phyloP scores from a whole-genome alignment of 30 jellyfish, hydroid and myxozoan species.

The Turritopsis dohrnii region DNA sequence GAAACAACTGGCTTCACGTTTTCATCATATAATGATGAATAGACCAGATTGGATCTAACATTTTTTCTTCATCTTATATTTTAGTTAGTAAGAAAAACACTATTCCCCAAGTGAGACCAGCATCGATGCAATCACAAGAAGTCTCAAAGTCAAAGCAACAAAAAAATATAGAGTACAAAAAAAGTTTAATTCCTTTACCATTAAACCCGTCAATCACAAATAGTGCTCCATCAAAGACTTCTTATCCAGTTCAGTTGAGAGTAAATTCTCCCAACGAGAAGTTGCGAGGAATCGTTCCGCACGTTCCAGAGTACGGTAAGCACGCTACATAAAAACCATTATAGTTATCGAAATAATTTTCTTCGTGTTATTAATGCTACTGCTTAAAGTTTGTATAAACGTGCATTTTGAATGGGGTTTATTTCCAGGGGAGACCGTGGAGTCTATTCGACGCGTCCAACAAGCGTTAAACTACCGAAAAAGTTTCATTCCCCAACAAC shows the following conservation, averaged over 20 bases:
- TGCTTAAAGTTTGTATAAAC: background rate
- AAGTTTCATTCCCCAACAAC: constrained; percentile 19
- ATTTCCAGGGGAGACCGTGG: constrained; percentile 53
- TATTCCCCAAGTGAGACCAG: constrained; percentile 41
- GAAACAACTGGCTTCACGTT: too few species aligned
- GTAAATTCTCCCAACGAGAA: constrained; percentile 71
- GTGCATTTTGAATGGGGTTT: background rate
- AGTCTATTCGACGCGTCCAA: constrained; percentile 33
- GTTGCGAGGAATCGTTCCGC: constrained; percentile 80
- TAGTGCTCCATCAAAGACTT: background rate
- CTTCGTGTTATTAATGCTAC: background rate
- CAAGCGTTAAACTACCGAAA: background rate
- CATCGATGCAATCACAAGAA: background rate
- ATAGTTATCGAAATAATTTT: too few species aligned
- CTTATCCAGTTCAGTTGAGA: constrained; percentile 81
- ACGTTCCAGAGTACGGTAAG: constrained; percentile 80
- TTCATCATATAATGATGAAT: too few species aligned
- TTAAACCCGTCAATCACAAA: background rate
- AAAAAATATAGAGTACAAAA: background rate
- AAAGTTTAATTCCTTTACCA: background rate
- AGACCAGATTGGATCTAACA: too few species aligned
- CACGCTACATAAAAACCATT: too few species aligned
- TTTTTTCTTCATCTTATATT: background rate
- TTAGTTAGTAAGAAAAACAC: constrained; percentile 36
- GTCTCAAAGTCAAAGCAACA: background rate